phyloP scores from a whole-genome alignment of 2,113 vertebrate species.

The Talpa occidentalis region DNA sequence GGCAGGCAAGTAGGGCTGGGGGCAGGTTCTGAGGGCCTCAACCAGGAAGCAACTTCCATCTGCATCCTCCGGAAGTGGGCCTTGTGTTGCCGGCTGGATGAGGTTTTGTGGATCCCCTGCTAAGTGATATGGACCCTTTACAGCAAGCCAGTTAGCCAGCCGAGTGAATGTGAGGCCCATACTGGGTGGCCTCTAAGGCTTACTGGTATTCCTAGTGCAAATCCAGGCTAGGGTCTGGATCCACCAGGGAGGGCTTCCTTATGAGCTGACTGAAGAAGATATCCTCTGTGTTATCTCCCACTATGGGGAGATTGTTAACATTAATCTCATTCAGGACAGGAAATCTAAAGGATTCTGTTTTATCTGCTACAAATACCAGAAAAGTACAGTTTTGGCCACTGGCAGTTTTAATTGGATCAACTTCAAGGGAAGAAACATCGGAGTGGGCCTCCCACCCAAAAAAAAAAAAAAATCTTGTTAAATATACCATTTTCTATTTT shows the following conservation, averaged over 20 bases:
- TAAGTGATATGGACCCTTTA: slow-evolving; percentile 78
- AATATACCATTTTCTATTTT: background rate
- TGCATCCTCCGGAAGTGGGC: background rate
- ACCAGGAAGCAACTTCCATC: fast-evolving
- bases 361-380: slow-evolving; percentile 91
- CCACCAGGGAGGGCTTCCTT: slow-evolving; percentile 91
- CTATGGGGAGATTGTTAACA: slow-evolving; percentile 91
- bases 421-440: slow-evolving; percentile 91
- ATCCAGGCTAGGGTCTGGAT: slow-evolving; percentile 90
- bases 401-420: slow-evolving; percentile 94
- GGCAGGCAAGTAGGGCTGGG: fast-evolving
- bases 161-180: slow-evolving; percentile 88
- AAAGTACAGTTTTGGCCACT: slow-evolving; percentile 89
- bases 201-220: slow-evolving; percentile 90
- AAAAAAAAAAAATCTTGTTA: background rate
- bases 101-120: fast-evolving
- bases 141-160: slow-evolving; percentile 91
- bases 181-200: slow-evolving; percentile 85
- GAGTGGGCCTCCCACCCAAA: slow-evolving; percentile 82
- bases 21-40: fast-evolving
- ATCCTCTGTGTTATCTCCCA: slow-evolving; percentile 93
- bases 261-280: slow-evolving; percentile 89
- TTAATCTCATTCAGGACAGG: slow-evolving; percentile 90
- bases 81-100: too few relatives aligned
- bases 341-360: slow-evolving; percentile 93